phyloP scores from a whole-genome alignment of 1,140 invertebrate genomes.

The Steinernema khuongi region DNA sequence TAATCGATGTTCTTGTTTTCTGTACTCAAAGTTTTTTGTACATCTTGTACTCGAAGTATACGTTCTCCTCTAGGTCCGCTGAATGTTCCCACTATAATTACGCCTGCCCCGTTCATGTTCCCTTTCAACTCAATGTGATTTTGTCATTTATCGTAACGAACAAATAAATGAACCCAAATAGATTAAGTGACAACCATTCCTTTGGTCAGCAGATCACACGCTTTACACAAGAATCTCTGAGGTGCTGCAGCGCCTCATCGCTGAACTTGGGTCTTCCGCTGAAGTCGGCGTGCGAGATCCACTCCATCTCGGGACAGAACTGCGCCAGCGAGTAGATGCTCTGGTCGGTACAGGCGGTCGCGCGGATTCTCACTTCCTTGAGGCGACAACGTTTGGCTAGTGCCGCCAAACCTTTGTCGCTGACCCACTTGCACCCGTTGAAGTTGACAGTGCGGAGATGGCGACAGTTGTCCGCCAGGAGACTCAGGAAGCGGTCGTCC shows the following conservation, averaged over 20 bases:
- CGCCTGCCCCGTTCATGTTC: no score
- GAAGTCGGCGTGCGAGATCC: slow-evolving; percentile 55
- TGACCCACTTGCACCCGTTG: slow-evolving; percentile 56
- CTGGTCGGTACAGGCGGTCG: slow-evolving; percentile 55
- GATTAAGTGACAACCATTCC: neutral
- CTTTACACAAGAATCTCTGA: slow-evolving; percentile 52
- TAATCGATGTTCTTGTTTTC: no score
- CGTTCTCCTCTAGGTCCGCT: no score
- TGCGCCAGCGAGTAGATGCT: slow-evolving; percentile 52
- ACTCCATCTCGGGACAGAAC: slow-evolving; percentile 54
- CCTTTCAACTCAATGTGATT: no score
- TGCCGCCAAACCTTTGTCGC: slow-evolving; percentile 51
- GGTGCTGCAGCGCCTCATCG: slow-evolving; percentile 49
- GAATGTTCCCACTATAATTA: no score
- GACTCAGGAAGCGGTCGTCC: slow-evolving; percentile 50
- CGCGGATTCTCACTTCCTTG: slow-evolving; percentile 51
- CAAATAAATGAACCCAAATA: neutral
- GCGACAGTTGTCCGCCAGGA: slow-evolving; percentile 51
- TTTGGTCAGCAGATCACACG: slow-evolving; percentile 52
- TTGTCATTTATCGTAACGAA: no score
- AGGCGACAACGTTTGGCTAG: slow-evolving; percentile 48
- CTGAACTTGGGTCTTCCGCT: slow-evolving; percentile 55
- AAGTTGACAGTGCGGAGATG: slow-evolving; percentile 46
- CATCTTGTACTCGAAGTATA: no score
- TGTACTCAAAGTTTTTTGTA: no score